Evolutionary conservation across 2,888 invertebrate species (phyloP).

Genomic region (Ochropleura plecta): DNA sequence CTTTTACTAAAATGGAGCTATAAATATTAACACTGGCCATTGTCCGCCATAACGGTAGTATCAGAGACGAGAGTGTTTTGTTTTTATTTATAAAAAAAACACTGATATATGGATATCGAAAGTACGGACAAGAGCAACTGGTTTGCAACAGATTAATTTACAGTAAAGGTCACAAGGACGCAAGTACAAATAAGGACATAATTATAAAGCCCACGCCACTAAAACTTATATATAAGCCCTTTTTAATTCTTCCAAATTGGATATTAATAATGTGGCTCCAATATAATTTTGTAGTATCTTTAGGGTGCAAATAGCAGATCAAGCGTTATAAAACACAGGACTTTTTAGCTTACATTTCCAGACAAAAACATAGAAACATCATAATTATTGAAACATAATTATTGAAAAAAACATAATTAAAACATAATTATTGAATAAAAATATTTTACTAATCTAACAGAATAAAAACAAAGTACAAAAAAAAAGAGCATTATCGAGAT

Average conservation of each 20-base stretch:
- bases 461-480: too few relatives aligned
- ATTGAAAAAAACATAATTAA: too few relatives aligned
- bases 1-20: slow-evolving; percentile 49
- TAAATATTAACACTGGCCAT: slow-evolving; percentile 47
- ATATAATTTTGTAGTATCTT: slow-evolving; percentile 14
- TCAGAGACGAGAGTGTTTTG: slow-evolving; percentile 20
- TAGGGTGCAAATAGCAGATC: not conserved
- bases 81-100: slow-evolving; percentile 33
- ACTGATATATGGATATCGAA: slow-evolving; percentile 44
- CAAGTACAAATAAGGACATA: slow-evolving; percentile 45
- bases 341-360: not conserved
- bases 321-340: not conserved
- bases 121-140: slow-evolving; percentile 42
- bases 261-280: not conserved
- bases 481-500: not conserved
- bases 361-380: too few relatives aligned
- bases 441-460: too few relatives aligned
- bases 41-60: slow-evolving; percentile 46
- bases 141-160: slow-evolving; percentile 45
- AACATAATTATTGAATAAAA: too few relatives aligned
- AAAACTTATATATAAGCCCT: slow-evolving; percentile 29
- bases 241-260: slow-evolving; percentile 53
- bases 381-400: too few relatives aligned
- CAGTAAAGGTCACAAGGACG: slow-evolving; percentile 45
- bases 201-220: slow-evolving; percentile 44